A percentile compares a stretch with the other conserved stretches of the same genome.
Conservation (phyloP, 2,888 invertebrate genomes). For the Mechanitis messenoides region DNA sequence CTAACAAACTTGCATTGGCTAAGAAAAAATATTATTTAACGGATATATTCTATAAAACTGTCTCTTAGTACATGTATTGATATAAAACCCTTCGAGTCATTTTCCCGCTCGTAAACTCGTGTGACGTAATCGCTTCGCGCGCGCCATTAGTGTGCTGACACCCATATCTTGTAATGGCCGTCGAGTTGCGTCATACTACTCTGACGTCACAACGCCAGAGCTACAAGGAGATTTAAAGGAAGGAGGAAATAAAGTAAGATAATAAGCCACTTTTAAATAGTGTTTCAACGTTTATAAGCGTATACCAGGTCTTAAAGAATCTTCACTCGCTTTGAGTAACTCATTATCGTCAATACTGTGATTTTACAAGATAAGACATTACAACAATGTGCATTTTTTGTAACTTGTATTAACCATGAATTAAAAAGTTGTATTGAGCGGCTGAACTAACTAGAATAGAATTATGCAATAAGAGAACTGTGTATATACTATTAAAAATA, state of each 20-base stretch:
- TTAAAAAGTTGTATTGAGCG: too few relatives aligned
- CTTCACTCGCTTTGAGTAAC: too few relatives aligned
- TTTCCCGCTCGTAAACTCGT: constrained; percentile 20
- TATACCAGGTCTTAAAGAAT: too few relatives aligned
- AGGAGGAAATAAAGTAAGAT: background rate
- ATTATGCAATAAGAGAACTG: too few relatives aligned
- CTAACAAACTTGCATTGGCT: background rate
- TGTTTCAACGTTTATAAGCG: too few relatives aligned
- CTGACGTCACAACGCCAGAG: constrained; percentile 2
- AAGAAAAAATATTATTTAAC: background rate
- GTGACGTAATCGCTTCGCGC: constrained; percentile 18
- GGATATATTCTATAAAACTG: constrained; percentile 6
- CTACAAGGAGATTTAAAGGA: background rate
- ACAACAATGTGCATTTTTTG: too few relatives aligned
- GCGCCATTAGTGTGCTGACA: constrained; percentile 20
- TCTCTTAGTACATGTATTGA: constrained; percentile 11
- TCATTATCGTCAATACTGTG: too few relatives aligned
- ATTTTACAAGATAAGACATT: too few relatives aligned
- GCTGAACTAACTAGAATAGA: too few relatives aligned
- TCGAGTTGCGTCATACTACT: constrained; percentile 17
- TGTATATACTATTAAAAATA: too few relatives aligned
- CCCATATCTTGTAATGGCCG: constrained; percentile 19
- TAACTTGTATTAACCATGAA: too few relatives aligned
- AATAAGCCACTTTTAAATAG: too few relatives aligned
- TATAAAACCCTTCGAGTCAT: constrained; percentile 16